Base-by-base conservation (phyloP, 2,797 vertebrate species). In the Pseudocheirus occidentalis region DNA sequence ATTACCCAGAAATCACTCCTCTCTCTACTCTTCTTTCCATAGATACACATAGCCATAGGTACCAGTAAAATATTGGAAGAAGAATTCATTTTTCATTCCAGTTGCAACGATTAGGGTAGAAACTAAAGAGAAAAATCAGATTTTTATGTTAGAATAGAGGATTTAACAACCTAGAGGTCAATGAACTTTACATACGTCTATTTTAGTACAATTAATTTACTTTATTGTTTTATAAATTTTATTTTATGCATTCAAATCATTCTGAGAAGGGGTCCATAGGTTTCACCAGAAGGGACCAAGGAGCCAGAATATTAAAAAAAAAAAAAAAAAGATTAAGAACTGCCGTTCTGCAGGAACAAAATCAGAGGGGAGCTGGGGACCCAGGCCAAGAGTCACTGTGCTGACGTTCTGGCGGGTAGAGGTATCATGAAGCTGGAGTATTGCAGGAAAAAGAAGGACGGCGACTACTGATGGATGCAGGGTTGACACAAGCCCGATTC, bases 71-170 rank as follows among this genome's bases (percentile, higher is more conserved):
- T 56, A 6, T 2, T 89, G 0, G 10, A 58, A 12, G 50, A 14
- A 0, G n/a, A 14, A 0, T 6, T 40, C 5, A 14, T 10, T 6
- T 1, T 4, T 3, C 94, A 81, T 13, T 40, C 11, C 24, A 10
- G 89, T 0, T 13, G 0, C 18, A 62, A 50, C 1, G 1, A 18
- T 55, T 16, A 29, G n/a, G 66, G 53, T 0, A 3, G 34, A 40
- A 31, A 40, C 29, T 4, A 13, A 73, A 73, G 5, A 21, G 62
- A 73, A 73, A 73, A 73, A 40, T 73, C 5, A 73, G 6, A 81
- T 81, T 81, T 7, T 81, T 46, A 21, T 46, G 46, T 14, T 81
- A 81, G 40, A 81, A 6, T 40, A 21, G 6, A 5, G 18, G 29
- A 21, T 73, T 73, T 73, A 40, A 73, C n/a, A 24, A 40, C 18